Evolutionary conservation across 2,113 vertebrate species (phyloP), one percentile per base, ranked within the genome.

Genomic region (Empidonax alnorum): DNA sequence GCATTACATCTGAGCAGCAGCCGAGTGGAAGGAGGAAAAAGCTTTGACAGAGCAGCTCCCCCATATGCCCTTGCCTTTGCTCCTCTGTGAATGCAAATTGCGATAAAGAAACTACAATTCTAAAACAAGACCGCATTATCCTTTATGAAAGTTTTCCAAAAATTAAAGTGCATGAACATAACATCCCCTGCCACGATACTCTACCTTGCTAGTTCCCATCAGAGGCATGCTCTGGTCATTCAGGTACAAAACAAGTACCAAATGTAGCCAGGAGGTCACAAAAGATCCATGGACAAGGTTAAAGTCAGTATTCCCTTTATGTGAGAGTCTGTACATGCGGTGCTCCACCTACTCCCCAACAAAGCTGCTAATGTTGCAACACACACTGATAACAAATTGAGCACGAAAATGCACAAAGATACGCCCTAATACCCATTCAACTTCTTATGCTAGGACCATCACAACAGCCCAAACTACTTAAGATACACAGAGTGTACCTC

Each of bases 171-270:
- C 12, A 35, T 19, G 4, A 23, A 33, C 27, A 21, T 66, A 62
- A 77, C 10, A 33, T 62, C 10, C 27, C 23, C 30, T 66, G 11
- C 37, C 13, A 21, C 0, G 1, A 10, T 5, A 28, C 28, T 73
- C 53, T 42, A 55, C 7, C 8, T 10, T 30, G 6, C 2, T 4
- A 0, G 0, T 31, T 84, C 58, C 23, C 55, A 58, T 18, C 27
- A 49, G 50, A 55, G 16, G 14, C 23, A 86, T 41, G 62, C 11
- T 30, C 3, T 3, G 27, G 12, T 39, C 52, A 27, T 23, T 56
- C 37, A 46, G 14, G 53, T 82, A 53, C 28, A 56, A 76, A 88
- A 41, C 9, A 75, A 72, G 7, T 37, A 59, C 44, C 1, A 1
- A 44, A 61, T 5, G 13, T 13, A 83, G 25, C 28, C 41, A 35